phyloP scores from a whole-genome alignment of 1,140 invertebrate genomes.

The Mizuhopecten yessoensis region DNA sequence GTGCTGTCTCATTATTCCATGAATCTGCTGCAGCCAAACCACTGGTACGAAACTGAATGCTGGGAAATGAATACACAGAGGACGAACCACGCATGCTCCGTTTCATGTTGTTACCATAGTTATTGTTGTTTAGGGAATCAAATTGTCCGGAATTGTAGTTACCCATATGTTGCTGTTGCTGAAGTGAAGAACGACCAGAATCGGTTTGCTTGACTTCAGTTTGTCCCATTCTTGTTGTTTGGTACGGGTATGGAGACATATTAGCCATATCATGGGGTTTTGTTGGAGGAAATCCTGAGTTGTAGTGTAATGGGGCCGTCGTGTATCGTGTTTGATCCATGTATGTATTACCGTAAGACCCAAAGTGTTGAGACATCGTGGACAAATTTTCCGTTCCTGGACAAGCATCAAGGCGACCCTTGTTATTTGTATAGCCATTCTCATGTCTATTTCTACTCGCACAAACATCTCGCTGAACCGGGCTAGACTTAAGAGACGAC shows the following conservation, averaged over 20 bases:
- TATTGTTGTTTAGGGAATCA: slow-evolving; percentile 8
- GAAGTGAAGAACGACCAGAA: background rate
- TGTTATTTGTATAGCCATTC: background rate
- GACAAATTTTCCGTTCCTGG: background rate
- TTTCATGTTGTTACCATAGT: slow-evolving; percentile 25
- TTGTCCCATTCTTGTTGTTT: background rate
- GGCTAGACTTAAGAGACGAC: slow-evolving; percentile 24
- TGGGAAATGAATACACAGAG: slow-evolving; percentile 23
- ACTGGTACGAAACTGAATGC: slow-evolving; percentile 1
- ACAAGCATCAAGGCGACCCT: background rate
- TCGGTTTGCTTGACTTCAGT: background rate
- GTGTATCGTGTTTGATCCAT: background rate
- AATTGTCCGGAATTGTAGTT: slow-evolving; percentile 22
- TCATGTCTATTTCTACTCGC: background rate
- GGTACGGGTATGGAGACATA: background rate
- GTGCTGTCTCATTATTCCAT: slow-evolving; percentile 12
- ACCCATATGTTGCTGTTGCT: background rate
- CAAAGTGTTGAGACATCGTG: background rate
- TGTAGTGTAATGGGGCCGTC: background rate
- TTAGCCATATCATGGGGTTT: slow-evolving; percentile 1
- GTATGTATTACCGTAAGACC: background rate
- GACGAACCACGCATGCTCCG: slow-evolving; percentile 21
- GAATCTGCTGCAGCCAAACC: background rate
- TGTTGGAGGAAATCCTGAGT: slow-evolving; percentile 2
- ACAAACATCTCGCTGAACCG: slow-evolving; percentile 1